Evolutionary conservation across 2,113 vertebrate genomes (phyloP).

Genomic region (Tor tambroides): DNA sequence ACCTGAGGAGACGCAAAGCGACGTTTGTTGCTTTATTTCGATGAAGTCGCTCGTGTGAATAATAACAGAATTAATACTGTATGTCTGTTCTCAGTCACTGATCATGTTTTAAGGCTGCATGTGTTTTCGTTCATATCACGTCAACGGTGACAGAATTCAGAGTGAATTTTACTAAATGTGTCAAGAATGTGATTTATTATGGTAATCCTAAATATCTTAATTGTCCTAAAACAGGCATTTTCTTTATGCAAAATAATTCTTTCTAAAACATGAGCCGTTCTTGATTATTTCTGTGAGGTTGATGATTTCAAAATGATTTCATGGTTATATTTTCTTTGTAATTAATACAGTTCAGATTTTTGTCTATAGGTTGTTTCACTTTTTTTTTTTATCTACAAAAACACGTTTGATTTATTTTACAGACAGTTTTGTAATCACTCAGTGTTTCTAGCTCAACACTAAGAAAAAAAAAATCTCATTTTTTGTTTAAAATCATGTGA

Average conservation of each 20-base stretch:
- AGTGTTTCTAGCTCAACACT: not conserved
- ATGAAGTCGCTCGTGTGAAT: conserved; percentile 48
- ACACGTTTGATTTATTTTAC: not conserved
- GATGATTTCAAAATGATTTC: not conserved
- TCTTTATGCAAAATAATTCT: not conserved
- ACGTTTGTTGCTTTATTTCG: conserved; percentile 16
- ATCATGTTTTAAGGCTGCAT: conserved; percentile 52
- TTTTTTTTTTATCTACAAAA: not conserved
- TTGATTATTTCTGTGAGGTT: not conserved
- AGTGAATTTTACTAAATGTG: not conserved
- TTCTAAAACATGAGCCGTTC: not conserved
- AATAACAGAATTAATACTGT: conserved; percentile 51
- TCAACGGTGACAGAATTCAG: not conserved
- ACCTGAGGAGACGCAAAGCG: not conserved
- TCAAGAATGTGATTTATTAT: not conserved
- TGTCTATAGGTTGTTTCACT: not conserved
- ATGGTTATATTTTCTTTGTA: not conserved
- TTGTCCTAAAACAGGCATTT: not conserved
- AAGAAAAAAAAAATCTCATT: not conserved
- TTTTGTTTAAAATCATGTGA: not conserved
- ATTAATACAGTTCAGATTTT: not conserved
- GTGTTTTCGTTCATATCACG: conserved; percentile 34
- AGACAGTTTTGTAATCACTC: not conserved
- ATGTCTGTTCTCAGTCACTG: not conserved
- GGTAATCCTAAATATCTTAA: not conserved